Evolutionary conservation across 1,140 invertebrate species (phyloP).

Genomic region (Hypsibius dujardini): DNA sequence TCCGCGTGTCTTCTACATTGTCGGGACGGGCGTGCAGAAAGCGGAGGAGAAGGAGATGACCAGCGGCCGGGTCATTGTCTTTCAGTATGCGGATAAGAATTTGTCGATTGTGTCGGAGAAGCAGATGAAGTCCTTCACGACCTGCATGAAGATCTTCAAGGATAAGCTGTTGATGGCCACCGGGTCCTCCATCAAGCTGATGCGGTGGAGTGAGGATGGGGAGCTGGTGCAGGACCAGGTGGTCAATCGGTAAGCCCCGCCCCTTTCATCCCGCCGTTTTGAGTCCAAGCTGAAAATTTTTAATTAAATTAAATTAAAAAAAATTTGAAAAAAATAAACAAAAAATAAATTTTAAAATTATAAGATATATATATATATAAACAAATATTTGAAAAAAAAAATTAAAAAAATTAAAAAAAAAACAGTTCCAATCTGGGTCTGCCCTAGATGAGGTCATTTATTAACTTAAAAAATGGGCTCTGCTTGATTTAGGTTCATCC

Average conservation of each 20-base stretch:
- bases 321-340: conserved; percentile 15
- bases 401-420: too few relatives aligned
- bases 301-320: background rate
- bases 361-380: too few relatives aligned
- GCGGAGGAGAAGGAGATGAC: conserved; percentile 89
- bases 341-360: background rate
- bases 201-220: background rate
- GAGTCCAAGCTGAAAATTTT: background rate
- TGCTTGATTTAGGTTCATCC: conserved; percentile 58
- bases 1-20: conserved; percentile 71
- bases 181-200: conserved; percentile 26
- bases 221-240: background rate
- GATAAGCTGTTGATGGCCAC: background rate
- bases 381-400: too few relatives aligned
- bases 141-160: background rate
- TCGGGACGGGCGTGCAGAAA: conserved; percentile 80
- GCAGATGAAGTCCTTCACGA: background rate
- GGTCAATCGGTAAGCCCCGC: background rate
- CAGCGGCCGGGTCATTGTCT: conserved; percentile 65
- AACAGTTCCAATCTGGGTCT: too few relatives aligned
- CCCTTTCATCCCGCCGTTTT: too few relatives aligned
- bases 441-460: too few relatives aligned
- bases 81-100: conserved; percentile 57
- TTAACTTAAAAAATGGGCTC: background rate
- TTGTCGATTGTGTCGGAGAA: background rate